These are phyloP conservation scores for Grapholita molesta DNA, from an alignment of 1,140 invertebrate species.

Conservation along the genomic window DNA sequence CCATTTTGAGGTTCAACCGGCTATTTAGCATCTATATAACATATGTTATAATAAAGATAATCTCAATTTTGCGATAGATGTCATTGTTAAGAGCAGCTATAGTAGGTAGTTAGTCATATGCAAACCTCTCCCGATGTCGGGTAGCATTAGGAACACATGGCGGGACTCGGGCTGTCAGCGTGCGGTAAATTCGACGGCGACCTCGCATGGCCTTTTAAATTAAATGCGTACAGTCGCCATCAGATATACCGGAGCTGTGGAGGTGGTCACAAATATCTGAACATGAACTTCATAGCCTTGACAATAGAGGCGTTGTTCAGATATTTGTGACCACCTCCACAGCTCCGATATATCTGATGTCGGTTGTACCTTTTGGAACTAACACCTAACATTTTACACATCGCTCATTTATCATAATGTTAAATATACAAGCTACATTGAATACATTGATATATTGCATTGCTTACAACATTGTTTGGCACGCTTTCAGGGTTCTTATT, in stretches of 20 bases:
- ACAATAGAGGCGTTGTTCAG: no score
- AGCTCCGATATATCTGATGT: no score
- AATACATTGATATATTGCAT: background rate
- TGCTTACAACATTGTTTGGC: background rate
- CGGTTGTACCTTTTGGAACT: background rate
- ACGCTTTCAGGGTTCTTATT: background rate
- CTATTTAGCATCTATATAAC: no score
- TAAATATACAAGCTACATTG: background rate
- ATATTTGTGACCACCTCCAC: no score
- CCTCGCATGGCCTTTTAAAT: background rate
- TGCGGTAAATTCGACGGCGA: background rate
- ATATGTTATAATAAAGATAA: no score
- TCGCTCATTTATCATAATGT: background rate
- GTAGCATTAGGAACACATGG: background rate
- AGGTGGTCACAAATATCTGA: no score
- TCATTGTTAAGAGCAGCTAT: background rate
- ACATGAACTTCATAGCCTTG: no score
- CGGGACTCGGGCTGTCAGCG: background rate
- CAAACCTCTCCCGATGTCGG: no score
- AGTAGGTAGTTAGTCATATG: background rate
- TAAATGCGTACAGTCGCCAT: background rate
- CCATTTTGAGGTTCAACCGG: no score
- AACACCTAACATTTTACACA: background rate
- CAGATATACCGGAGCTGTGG: no score
- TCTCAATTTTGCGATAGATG: no score